Evolutionary conservation across 2,888 invertebrate genomes (phyloP).

Genomic region (Drosophila melanocephala): DNA sequence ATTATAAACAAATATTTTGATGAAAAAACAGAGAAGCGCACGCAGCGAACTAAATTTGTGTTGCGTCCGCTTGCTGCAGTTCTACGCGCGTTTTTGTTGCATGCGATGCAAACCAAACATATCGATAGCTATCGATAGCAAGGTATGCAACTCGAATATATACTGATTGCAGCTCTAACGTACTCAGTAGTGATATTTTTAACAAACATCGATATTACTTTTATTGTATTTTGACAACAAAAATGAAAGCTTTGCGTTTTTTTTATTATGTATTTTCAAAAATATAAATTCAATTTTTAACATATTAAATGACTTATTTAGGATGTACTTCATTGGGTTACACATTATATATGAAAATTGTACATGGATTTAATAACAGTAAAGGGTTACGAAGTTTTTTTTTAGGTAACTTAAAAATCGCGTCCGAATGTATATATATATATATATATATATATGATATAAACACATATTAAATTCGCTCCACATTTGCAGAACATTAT

Average conservation of each 20-base stretch:
- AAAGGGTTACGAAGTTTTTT: neutral
- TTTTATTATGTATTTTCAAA: neutral
- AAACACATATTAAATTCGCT: neutral
- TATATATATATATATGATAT: neutral
- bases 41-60: conserved; percentile 22
- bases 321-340: neutral
- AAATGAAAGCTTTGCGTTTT: neutral
- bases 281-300: neutral
- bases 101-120: conserved; percentile 33
- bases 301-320: too few relatives aligned
- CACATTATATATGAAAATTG: neutral
- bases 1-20: conserved; percentile 4
- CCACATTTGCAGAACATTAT: too few relatives aligned
- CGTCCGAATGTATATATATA: neutral
- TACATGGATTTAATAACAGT: neutral
- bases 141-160: neutral
- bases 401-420: neutral
- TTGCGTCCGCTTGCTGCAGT: conserved; percentile 29
- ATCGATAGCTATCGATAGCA: conserved; percentile 12
- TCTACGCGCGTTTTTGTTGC: conserved; percentile 76
- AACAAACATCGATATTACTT: neutral
- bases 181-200: neutral
- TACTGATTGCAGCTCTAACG: neutral
- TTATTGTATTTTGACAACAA: neutral
- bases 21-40: conserved; percentile 1